Base-by-base conservation (phyloP, 2,113 vertebrate genomes). In the Rhinogobius similis region DNA sequence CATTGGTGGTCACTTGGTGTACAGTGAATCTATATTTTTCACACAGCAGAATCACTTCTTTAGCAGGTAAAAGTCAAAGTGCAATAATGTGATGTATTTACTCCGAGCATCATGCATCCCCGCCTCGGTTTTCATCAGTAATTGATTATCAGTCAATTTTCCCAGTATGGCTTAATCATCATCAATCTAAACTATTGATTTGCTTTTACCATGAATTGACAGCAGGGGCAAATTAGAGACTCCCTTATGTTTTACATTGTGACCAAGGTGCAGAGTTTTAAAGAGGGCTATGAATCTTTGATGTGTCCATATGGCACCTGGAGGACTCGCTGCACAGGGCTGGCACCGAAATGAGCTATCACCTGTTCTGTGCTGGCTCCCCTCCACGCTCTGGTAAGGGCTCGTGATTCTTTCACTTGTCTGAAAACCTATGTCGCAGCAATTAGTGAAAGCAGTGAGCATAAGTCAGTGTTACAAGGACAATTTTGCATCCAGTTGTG, bases 161-260 rank as follows among this genome's bases (percentile, higher is more conserved):
- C 48, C 39, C 5, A 14, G 56, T 58, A 64, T 63, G 52, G 70
- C 71, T 41, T 59, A 73, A 82, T 77, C 65, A 77, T 73, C 80
- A 77, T 85, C 77, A 61, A 74, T 83, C 78, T 69, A 11, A 61
- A 48, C 55, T 65, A 76, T 78, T 72, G 81, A 82, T 78, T n/a
- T 44, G 61, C 58, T 61, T 20, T 67, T 18, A 50, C 43, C 10
- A 46, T 67, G 50, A 48, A 62, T 52, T 20, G 38, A 63, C 65
- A 53, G 26, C 48, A 23, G 13, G 10, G n/a, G 10, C 18, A 62
- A 61, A 55, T 56, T 36, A 26, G 14, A 67, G 36, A 16, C 13
- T 53, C 59, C 12, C 3, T 32, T 13, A 48, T 16, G 23, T 21
- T 26, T 39, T 21, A 16, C 77, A 48, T 55, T 63, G 73, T 53